Conservation (phyloP, 2,797 vertebrate species). For the Podargus strigoides region DNA sequence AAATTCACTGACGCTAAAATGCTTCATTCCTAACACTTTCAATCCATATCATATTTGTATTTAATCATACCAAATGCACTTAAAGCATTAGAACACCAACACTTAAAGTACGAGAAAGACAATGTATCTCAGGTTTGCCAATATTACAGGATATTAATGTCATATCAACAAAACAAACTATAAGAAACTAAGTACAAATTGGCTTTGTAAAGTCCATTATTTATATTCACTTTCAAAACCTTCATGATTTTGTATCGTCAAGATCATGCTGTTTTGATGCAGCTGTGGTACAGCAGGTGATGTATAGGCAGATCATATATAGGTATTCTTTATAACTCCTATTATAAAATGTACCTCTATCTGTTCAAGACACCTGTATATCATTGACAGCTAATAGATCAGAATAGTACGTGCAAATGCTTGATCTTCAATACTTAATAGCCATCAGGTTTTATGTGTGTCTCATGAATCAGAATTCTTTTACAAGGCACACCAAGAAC, state of each 20-base stretch:
- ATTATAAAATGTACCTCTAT: not conserved
- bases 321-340: not conserved
- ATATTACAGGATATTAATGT: not conserved
- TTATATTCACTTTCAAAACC: not conserved
- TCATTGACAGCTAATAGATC: constrained; percentile 1
- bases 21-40: constrained; percentile 8
- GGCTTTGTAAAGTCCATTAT: not conserved
- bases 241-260: not conserved
- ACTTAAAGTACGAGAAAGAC: not conserved
- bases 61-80: not conserved
- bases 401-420: not conserved
- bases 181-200: not conserved
- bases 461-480: constrained; percentile 1
- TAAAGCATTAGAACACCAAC: not conserved
- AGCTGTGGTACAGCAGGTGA: not conserved
- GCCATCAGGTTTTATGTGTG: not conserved
- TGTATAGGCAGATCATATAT: not conserved
- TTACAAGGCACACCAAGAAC: not conserved
- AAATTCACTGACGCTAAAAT: constrained; percentile 23
- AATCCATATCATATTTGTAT: not conserved
- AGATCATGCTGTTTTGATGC: not conserved
- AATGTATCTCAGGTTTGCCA: not conserved
- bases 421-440: not conserved
- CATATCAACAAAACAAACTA: not conserved
- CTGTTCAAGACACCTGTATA: not conserved